Conservation (phyloP, 2,888 invertebrate species). For the Nephrotoma flavescens region DNA sequence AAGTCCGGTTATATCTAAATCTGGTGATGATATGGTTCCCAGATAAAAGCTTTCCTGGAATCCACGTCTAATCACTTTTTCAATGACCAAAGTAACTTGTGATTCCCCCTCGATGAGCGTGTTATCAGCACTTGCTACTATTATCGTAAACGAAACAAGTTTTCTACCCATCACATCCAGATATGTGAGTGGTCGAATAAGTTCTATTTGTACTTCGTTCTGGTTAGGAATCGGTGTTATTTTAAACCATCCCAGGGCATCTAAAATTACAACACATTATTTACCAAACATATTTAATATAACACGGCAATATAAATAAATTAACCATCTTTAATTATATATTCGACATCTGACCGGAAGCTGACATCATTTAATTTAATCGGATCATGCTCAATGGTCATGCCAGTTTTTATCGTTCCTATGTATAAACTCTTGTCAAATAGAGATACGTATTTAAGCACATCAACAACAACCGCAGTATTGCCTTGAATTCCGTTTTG, state of each 20-base stretch:
- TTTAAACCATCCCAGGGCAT: background rate
- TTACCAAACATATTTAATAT: background rate
- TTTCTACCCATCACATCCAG: slow-evolving; percentile 11
- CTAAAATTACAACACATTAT: background rate
- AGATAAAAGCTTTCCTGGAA: background rate
- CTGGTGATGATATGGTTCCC: background rate
- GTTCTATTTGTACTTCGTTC: slow-evolving; percentile 11
- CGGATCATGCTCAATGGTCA: background rate
- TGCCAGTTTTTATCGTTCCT: background rate
- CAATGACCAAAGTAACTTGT: slow-evolving; percentile 10
- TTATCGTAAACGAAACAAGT: slow-evolving; percentile 13
- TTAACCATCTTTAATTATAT: slow-evolving; percentile 9
- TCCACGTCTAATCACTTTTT: slow-evolving; percentile 12
- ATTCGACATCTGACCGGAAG: slow-evolving; percentile 14
- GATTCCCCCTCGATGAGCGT: slow-evolving; percentile 3
- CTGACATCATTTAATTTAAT: slow-evolving; percentile 7
- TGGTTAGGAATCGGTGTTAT: background rate
- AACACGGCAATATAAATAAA: background rate
- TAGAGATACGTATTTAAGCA: background rate
- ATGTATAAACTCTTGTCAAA: background rate
- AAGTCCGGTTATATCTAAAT: background rate
- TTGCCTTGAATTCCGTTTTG: background rate
- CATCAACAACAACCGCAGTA: background rate
- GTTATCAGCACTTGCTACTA: slow-evolving; percentile 8
- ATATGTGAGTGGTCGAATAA: slow-evolving; percentile 7